A percentile compares a stretch with the other conserved stretches of the same genome.
These are phyloP conservation scores for Agrilus planipennis DNA, from an alignment of 1,140 invertebrate genomes.

Conservation along the genomic window DNA sequence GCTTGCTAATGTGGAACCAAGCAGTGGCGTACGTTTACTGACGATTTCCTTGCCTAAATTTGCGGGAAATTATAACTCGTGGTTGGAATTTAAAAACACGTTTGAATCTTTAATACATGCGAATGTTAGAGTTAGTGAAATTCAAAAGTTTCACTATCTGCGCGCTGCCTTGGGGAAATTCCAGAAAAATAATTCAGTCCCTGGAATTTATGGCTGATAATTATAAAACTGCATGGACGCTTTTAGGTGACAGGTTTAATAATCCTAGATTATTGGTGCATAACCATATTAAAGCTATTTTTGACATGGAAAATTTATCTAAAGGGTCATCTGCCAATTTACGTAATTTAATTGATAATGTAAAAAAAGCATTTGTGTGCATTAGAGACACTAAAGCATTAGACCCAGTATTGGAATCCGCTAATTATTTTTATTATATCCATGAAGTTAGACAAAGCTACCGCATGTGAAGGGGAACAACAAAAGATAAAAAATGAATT, in stretches of 20 bases:
- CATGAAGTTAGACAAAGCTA: conserved; percentile 6
- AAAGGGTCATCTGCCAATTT: conserved; percentile 7
- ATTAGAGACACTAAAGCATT: conserved; percentile 11
- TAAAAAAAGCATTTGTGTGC: conserved; percentile 12
- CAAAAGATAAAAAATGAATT: conserved; percentile 1
- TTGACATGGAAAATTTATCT: conserved; percentile 5
- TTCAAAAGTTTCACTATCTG: conserved; percentile 26
- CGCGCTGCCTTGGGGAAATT: conserved; percentile 15
- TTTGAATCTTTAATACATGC: conserved; percentile 19
- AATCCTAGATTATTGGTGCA: conserved; percentile 9
- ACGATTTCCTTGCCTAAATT: conserved; percentile 11
- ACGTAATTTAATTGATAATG: conserved; percentile 12
- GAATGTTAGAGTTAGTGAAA: conserved; percentile 10
- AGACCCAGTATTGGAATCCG: conserved; percentile 13
- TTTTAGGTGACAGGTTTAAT: conserved; percentile 8
- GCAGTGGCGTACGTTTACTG: conserved; percentile 11
- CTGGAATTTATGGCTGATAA: conserved; percentile 10
- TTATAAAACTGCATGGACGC: conserved; percentile 9
- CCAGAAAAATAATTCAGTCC: conserved; percentile 15
- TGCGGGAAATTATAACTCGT: conserved; percentile 11
- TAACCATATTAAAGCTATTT: conserved; percentile 10
- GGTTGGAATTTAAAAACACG: conserved; percentile 17
- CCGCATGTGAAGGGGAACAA: conserved; percentile 11
- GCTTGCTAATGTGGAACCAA: conserved; percentile 1
- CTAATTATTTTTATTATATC: conserved; percentile 12